These are phyloP conservation scores for Sanderia malayensis DNA, from an alignment of 30 jellyfish, hydroid and myxozoan genomes.

Conservation along the genomic window DNA sequence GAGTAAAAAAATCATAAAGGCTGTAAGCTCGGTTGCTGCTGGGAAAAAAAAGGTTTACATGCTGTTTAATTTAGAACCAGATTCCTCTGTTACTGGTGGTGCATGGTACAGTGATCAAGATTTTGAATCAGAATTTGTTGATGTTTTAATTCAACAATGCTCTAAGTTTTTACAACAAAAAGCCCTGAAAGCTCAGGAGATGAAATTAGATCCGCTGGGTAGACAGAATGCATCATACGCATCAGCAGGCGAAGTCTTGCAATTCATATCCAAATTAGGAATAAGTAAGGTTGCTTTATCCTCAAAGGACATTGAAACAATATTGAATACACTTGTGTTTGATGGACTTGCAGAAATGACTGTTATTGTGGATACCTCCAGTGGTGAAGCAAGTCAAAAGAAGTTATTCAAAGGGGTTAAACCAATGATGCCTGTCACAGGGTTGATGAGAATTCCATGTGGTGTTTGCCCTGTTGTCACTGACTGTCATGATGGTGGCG, in stretches of 20 bases:
- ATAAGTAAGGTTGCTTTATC: conserved; percentile 91
- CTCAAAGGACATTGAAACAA: conserved; percentile 86
- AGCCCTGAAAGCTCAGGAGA: conserved; percentile 68
- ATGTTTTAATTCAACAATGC: conserved; percentile 93
- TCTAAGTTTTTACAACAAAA: conserved; percentile 76
- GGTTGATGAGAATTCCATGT: conserved; percentile 92
- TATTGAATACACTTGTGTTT: conserved; percentile 77
- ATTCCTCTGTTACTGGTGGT: conserved; percentile 96
- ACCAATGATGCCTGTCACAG: conserved; percentile 79
- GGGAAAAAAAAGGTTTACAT: conserved; percentile 92
- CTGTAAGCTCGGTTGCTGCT: conserved; percentile 95
- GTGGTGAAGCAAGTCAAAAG: conserved; percentile 63
- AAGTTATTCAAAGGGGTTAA: conserved; percentile 72
- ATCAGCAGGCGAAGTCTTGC: conserved; percentile 88
- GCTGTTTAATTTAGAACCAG: conserved; percentile 90
- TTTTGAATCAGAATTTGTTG: conserved; percentile 97
- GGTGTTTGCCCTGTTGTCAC: conserved; percentile 93
- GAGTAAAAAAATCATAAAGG: conserved; percentile 87
- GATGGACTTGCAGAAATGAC: conserved; percentile 95
- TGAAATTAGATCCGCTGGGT: conserved; percentile 74
- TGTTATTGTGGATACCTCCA: conserved; percentile 45
- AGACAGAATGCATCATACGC: conserved; percentile 88
- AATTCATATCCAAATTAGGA: conserved; percentile 89
- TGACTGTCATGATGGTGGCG: conserved; percentile 90
- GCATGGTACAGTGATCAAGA: conserved; percentile 99